A percentile compares a stretch with the other conserved stretches of the same genome.
These are phyloP conservation scores for Acanthornis magna DNA, from an alignment of 2,797 vertebrate genomes.

Conservation along the genomic window DNA sequence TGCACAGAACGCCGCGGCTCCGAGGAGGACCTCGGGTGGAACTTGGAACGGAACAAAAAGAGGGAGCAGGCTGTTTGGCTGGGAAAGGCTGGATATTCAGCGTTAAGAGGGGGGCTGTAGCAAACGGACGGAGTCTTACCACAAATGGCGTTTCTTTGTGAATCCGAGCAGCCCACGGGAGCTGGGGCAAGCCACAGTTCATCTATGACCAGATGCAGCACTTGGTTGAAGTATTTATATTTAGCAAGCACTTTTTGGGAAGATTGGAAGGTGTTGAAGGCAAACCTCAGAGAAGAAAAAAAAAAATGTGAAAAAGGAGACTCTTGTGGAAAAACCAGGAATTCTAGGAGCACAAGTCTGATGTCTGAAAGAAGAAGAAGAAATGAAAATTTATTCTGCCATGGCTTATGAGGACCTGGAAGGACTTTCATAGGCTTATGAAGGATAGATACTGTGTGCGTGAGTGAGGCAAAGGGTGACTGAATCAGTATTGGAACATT, in stretches of 20 bases:
- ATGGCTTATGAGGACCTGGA: constrained; percentile 26
- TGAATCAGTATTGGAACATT: constrained; percentile 72
- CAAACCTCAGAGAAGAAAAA: constrained; percentile 37
- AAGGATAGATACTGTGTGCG: constrained; percentile 37
- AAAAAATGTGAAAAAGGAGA: constrained; percentile 58
- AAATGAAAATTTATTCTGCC: constrained; percentile 7
- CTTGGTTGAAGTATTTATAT: constrained; percentile 60
- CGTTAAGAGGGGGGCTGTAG: constrained; percentile 1
- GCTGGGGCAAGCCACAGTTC: not conserved
- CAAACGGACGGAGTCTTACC: not conserved
- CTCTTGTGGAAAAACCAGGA: not conserved
- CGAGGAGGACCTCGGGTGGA: not conserved
- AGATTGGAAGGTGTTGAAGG: constrained; percentile 44
- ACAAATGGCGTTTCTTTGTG: not conserved
- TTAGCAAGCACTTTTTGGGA: constrained; percentile 68
- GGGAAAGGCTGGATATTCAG: not conserved
- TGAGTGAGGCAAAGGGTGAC: constrained; percentile 24
- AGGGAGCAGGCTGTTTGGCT: not conserved
- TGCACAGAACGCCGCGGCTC: constrained; percentile 72
- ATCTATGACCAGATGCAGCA: constrained; percentile 39
- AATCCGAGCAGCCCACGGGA: not conserved
- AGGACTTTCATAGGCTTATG: constrained; percentile 32
- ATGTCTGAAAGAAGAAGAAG: constrained; percentile 42
- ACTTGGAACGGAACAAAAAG: not conserved
- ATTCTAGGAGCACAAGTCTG: constrained; percentile 69